Percentiles rank a stretch among this genome's conserved stretches.
Evolutionary conservation across 2,888 invertebrate genomes (phyloP).

Genomic region (Pandemis cinnamomeana): DNA sequence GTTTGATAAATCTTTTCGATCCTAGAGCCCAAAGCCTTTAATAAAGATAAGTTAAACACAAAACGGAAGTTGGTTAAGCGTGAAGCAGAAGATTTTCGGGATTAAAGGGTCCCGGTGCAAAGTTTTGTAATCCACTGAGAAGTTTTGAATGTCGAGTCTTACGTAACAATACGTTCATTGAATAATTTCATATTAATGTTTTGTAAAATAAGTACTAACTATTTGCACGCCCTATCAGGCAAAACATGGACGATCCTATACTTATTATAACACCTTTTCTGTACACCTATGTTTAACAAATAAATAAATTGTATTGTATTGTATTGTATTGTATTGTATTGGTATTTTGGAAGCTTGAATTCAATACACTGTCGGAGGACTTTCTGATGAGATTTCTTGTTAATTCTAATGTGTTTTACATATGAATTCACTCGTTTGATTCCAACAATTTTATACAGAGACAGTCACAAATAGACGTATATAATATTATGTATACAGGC

Average conservation of each 20-base stretch:
- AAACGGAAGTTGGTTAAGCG: slow-evolving; percentile 17
- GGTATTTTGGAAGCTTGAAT: neutral
- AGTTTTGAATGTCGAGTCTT: slow-evolving; percentile 14
- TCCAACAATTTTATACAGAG: neutral
- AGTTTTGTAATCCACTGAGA: slow-evolving; percentile 25
- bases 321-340: too few species aligned
- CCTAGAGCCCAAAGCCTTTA: neutral
- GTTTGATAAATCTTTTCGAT: neutral
- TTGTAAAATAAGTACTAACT: too few species aligned
- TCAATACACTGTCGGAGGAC: neutral
- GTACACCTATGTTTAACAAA: too few species aligned
- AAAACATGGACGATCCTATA: too few species aligned
- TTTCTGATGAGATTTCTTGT: neutral
- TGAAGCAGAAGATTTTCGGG: slow-evolving; percentile 12
- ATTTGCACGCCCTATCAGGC: too few species aligned
- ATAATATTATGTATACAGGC: too few species aligned
- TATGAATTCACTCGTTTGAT: neutral
- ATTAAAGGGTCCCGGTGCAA: slow-evolving; percentile 20
- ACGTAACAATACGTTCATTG: slow-evolving; percentile 4
- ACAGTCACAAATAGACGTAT: neutral
- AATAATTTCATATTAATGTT: slow-evolving; percentile 1
- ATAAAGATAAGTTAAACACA: slow-evolving; percentile 21
- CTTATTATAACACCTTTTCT: too few species aligned
- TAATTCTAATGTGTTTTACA: neutral
- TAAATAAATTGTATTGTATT: too few species aligned